These are phyloP conservation scores for Halesus radiatus DNA, from an alignment of 1,140 invertebrate species.

Conservation along the genomic window DNA sequence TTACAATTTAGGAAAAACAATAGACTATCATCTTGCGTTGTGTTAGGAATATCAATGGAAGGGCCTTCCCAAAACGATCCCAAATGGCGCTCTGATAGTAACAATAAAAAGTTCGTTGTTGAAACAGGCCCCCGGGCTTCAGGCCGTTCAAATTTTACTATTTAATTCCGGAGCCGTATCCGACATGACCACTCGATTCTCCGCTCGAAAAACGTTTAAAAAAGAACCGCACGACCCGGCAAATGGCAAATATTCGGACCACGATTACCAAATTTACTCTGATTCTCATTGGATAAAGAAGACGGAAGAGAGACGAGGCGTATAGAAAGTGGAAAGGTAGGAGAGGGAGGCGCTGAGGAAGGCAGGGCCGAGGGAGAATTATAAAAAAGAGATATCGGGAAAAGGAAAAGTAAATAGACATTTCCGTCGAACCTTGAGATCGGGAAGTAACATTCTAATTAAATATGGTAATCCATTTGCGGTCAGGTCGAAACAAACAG, in stretches of 20 bases:
- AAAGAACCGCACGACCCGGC: not conserved
- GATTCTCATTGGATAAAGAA: slow-evolving; percentile 21
- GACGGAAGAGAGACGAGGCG: not conserved
- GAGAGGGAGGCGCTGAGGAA: not conserved
- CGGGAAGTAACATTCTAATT: slow-evolving; percentile 22
- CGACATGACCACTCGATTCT: slow-evolving; percentile 26
- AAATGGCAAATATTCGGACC: slow-evolving; percentile 18
- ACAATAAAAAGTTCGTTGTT: slow-evolving; percentile 5
- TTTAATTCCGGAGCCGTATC: not conserved
- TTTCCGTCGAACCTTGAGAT: not conserved
- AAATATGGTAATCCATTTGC: slow-evolving; percentile 4
- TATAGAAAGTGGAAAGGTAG: not conserved
- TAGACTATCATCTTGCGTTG: not conserved
- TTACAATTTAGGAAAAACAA: not conserved
- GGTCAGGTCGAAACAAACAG: not conserved
- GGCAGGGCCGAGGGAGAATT: not conserved
- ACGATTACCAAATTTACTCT: slow-evolving; percentile 6
- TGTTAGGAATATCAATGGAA: not conserved
- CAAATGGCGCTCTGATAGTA: slow-evolving; percentile 12
- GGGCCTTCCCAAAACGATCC: not conserved
- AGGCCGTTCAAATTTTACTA: not conserved
- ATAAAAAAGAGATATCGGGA: not conserved
- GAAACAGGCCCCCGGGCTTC: not conserved
- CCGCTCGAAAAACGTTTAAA: slow-evolving; percentile 1
- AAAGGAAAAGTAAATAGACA: slow-evolving; percentile 16